Percentiles rank a stretch among this genome's conserved stretches.
These are phyloP conservation scores for Jordanella pulchra DNA, from an alignment of 2,797 vertebrate species.

Conservation along the genomic window DNA sequence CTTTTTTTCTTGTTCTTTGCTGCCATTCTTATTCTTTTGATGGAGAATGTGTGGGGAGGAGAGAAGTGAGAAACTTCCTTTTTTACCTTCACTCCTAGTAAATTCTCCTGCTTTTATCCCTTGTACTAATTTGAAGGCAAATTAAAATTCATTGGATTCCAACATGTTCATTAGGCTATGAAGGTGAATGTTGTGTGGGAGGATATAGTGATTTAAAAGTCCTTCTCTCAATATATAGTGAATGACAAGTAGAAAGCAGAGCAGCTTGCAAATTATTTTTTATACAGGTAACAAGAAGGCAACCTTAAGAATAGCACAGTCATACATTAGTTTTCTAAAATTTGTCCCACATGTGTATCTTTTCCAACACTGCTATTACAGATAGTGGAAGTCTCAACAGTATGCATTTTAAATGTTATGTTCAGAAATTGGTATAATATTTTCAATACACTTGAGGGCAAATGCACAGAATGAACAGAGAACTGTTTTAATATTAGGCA, in stretches of 20 bases:
- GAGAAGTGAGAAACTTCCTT: conserved; percentile 58
- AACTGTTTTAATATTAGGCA: neutral
- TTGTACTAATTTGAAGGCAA: conserved; percentile 74
- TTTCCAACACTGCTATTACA: neutral
- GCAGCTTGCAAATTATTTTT: conserved; percentile 32
- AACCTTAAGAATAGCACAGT: neutral
- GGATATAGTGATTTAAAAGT: conserved; percentile 57
- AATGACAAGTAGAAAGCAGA: conserved; percentile 59
- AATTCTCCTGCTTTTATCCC: conserved; percentile 64
- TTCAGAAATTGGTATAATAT: neutral
- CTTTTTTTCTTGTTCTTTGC: conserved; percentile 31
- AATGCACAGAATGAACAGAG: neutral
- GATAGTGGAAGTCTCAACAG: neutral
- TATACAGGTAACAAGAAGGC: neutral
- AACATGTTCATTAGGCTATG: conserved; percentile 76
- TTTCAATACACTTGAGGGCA: neutral
- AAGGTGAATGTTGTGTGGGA: conserved; percentile 69
- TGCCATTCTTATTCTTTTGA: conserved; percentile 46
- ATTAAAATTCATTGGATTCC: conserved; percentile 82
- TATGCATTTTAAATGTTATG: neutral
- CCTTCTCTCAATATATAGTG: conserved; percentile 52
- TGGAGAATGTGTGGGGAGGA: conserved; percentile 58
- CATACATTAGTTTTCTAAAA: neutral
- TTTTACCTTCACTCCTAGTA: conserved; percentile 76
- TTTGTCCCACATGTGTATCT: neutral